phyloP scores from a whole-genome alignment of 1,140 invertebrate genomes.

The Eriocheir sinensis region DNA sequence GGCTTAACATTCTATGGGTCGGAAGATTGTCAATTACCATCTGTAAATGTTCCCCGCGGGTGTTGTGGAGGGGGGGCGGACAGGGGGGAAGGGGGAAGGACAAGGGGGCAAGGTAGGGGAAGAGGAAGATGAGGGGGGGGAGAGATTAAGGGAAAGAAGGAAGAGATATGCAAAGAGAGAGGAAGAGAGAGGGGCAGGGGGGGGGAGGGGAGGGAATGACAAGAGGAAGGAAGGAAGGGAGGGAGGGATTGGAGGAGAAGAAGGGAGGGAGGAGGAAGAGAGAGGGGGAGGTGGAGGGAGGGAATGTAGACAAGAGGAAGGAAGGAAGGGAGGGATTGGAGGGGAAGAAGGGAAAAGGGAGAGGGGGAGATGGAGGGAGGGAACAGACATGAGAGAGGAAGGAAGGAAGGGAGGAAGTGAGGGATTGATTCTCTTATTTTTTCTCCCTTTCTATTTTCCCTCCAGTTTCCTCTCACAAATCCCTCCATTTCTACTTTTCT shows the following conservation, averaged over 20 bases:
- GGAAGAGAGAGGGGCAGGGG: background rate
- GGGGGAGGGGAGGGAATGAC: background rate
- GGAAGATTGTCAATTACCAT: conserved; percentile 32
- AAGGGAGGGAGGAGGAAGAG: background rate
- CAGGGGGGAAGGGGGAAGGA: background rate
- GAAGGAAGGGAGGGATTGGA: background rate
- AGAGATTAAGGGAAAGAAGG: background rate
- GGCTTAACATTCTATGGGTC: conserved; percentile 32
- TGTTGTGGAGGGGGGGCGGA: no score
- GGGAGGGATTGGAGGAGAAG: background rate
- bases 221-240: background rate
- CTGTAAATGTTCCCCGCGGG: conserved; percentile 32
- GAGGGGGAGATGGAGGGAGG: background rate
- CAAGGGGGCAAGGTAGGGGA: background rate
- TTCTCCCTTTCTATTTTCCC: background rate
- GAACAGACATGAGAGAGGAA: background rate
- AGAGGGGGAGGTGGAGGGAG: background rate
- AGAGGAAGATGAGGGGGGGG: background rate
- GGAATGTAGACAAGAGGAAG: background rate
- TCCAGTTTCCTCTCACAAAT: background rate
- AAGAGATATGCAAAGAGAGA: background rate
- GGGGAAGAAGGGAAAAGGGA: background rate
- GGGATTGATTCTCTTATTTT: background rate
- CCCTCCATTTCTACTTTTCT: background rate
- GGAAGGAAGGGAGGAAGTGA: background rate